A percentile compares a stretch with the other conserved stretches of the same genome.
Evolutionary conservation across 2,797 vertebrate genomes (phyloP).

Genomic region (Balearica regulorum): DNA sequence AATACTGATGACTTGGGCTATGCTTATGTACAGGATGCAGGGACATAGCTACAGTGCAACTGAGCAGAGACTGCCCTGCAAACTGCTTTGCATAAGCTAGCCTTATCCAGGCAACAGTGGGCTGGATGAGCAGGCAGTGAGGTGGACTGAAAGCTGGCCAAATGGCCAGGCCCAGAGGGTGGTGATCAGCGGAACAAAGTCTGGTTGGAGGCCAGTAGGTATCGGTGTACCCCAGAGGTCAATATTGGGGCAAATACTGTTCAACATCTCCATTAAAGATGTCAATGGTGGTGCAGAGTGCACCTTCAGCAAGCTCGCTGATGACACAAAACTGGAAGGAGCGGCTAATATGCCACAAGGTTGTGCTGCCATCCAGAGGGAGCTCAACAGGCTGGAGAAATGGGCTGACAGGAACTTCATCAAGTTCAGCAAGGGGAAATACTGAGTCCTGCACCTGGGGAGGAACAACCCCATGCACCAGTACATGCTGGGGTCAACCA

Average conservation of each 20-base stretch:
- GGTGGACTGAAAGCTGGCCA: background rate
- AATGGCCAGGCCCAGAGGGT: background rate
- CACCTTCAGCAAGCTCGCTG: background rate
- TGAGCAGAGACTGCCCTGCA: background rate
- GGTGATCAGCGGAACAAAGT: background rate
- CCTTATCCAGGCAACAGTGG: background rate
- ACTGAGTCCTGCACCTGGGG: background rate
- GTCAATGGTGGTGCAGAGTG: fast-evolving
- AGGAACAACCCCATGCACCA: background rate
- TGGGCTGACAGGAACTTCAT: background rate
- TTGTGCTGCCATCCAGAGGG: background rate
- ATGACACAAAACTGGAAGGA: background rate
- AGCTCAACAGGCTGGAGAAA: background rate
- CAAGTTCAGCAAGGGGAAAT: background rate
- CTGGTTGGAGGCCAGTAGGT: background rate
- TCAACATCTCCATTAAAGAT: background rate
- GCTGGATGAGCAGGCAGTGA: background rate
- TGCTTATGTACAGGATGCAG: background rate
- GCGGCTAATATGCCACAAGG: background rate
- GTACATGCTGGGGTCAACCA: background rate
- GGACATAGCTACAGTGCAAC: fast-evolving
- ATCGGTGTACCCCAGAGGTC: background rate
- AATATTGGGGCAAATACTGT: background rate
- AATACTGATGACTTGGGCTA: background rate
- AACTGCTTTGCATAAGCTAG: background rate